These are phyloP conservation scores for Numenius phaeopus DNA, from an alignment of 2,797 vertebrate species.

Conservation along the genomic window DNA sequence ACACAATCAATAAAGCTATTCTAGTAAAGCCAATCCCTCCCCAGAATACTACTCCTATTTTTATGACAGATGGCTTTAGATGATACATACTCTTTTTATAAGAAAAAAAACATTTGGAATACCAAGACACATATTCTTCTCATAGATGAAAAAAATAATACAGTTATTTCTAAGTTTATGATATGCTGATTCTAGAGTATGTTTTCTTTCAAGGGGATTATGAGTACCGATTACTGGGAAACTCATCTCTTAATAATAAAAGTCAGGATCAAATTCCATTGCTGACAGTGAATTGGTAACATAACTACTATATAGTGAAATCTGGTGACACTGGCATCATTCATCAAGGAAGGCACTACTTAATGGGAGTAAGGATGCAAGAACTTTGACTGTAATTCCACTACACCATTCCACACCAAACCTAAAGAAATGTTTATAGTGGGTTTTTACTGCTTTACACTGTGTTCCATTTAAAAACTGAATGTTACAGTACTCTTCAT, in stretches of 20 bases:
- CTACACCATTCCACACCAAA: neutral
- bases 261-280: neutral
- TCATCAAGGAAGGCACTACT: neutral
- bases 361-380: neutral
- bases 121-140: conserved; percentile 5
- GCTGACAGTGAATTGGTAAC: neutral
- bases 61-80: conserved; percentile 47
- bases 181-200: neutral
- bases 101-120: neutral
- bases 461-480: neutral
- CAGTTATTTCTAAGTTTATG: neutral
- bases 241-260: neutral
- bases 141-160: neutral
- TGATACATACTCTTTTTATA: neutral
- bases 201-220: neutral
- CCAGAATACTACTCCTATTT: neutral
- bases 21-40: neutral
- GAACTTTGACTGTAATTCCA: neutral
- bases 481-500: neutral
- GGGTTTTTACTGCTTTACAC: neutral
- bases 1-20: conserved; percentile 53
- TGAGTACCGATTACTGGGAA: neutral
- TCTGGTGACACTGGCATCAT: neutral
- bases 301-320: neutral
- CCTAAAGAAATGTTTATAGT: neutral